These are phyloP conservation scores for Platysternon megacephalum DNA, from an alignment of 2,113 vertebrate genomes.

Conservation along the genomic window DNA sequence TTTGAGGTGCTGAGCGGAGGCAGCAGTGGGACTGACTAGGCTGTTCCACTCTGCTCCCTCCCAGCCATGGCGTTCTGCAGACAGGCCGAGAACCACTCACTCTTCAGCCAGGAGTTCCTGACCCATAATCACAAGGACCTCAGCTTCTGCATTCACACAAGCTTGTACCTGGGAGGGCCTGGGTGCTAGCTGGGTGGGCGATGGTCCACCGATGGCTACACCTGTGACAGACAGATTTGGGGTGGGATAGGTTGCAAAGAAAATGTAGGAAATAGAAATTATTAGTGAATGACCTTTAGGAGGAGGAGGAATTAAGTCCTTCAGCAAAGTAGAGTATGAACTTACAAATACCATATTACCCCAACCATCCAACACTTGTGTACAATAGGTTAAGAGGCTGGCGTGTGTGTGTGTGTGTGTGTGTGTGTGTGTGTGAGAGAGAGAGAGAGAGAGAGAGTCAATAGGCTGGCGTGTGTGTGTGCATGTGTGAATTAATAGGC, in stretches of 20 bases:
- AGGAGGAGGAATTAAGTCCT: neutral
- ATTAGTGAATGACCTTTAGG: neutral
- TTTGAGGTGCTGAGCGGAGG: neutral
- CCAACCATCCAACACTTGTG: neutral
- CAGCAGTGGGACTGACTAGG: neutral
- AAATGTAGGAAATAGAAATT: neutral
- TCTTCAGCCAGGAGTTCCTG: neutral
- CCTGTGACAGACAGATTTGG: accelerated
- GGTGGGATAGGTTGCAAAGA: neutral
- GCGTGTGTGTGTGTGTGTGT: neutral
- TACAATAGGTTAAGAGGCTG: neutral
- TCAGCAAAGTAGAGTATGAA: too few relatives aligned
- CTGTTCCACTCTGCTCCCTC: neutral
- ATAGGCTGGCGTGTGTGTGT: neutral
- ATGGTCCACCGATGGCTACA: neutral
- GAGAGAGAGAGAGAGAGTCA: too few relatives aligned
- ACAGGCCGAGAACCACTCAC: neutral
- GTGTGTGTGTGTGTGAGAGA: too few relatives aligned
- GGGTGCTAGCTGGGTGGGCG: neutral
- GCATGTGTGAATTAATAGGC: neutral
- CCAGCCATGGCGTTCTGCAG: neutral
- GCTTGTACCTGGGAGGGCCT: neutral
- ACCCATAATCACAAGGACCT: neutral
- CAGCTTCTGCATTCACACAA: neutral
- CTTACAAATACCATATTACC: neutral